These are phyloP conservation scores for Calyptomena viridis DNA, from an alignment of 2,113 vertebrate genomes.

Conservation along the genomic window DNA sequence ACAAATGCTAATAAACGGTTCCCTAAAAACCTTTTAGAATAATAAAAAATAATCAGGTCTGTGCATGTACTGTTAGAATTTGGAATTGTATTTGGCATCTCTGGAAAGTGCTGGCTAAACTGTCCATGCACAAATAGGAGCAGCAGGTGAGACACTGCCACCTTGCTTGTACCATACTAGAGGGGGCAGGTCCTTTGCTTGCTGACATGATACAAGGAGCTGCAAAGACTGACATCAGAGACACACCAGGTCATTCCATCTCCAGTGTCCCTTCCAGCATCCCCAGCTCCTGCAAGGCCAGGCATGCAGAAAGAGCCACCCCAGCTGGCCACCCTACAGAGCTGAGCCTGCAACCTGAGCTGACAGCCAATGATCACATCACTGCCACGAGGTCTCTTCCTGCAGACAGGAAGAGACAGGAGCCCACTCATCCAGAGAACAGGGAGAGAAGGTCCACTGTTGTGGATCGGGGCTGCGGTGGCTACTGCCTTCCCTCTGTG, in stretches of 20 bases:
- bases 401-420: background rate
- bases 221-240: background rate
- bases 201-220: background rate
- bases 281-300: background rate
- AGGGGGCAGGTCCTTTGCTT: rapidly evolving
- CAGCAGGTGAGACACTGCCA: background rate
- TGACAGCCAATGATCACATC: rapidly evolving
- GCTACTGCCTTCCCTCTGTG: background rate
- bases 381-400: rapidly evolving
- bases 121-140: background rate
- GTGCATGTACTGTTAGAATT: background rate
- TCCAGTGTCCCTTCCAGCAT: background rate
- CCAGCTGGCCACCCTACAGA: rapidly evolving
- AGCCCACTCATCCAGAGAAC: background rate
- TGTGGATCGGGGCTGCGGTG: background rate
- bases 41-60: background rate
- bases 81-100: background rate
- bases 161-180: background rate
- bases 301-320: background rate
- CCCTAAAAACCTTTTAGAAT: background rate
- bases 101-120: background rate
- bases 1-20: background rate
- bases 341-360: background rate
- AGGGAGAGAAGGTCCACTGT: rapidly evolving
- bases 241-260: rapidly evolving